Percentiles rank a stretch among this genome's conserved stretches.
Evolutionary conservation across 2,113 vertebrate genomes (phyloP).

Genomic region (Equus quagga): DNA sequence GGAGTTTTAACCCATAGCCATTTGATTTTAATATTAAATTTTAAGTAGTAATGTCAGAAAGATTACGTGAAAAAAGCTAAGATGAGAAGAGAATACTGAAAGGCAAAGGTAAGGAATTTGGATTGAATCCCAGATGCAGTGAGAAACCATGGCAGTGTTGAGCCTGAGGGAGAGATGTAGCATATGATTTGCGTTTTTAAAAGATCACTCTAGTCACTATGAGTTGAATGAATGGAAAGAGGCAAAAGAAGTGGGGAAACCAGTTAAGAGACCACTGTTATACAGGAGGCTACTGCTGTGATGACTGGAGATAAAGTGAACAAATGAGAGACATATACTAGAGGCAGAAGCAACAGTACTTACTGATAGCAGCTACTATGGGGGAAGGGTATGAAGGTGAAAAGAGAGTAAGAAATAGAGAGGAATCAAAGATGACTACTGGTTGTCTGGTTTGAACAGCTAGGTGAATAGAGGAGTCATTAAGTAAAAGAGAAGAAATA

Average conservation of each 20-base stretch:
- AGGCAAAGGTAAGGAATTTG: neutral
- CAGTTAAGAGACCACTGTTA: neutral
- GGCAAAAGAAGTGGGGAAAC: neutral
- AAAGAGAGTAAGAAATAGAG: neutral
- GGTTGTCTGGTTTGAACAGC: neutral
- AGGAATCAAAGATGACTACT: neutral
- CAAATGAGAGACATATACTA: neutral
- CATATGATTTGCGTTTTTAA: neutral
- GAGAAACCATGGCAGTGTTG: neutral
- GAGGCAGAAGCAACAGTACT: neutral
- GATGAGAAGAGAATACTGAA: neutral
- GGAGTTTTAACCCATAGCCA: neutral
- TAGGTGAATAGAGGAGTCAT: neutral
- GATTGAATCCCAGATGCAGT: neutral
- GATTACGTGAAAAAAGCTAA: neutral
- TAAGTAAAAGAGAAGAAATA: neutral
- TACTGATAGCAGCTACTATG: neutral
- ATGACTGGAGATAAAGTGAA: neutral
- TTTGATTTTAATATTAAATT: slow-evolving; percentile 14
- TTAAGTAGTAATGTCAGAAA: slow-evolving; percentile 14
- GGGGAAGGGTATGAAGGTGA: neutral
- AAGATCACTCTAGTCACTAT: neutral
- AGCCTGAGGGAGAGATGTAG: neutral
- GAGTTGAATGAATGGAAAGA: neutral
- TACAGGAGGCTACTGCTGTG: neutral